Conservation (phyloP, 1,140 invertebrate genomes). For the Drosophila yakuba region DNA sequence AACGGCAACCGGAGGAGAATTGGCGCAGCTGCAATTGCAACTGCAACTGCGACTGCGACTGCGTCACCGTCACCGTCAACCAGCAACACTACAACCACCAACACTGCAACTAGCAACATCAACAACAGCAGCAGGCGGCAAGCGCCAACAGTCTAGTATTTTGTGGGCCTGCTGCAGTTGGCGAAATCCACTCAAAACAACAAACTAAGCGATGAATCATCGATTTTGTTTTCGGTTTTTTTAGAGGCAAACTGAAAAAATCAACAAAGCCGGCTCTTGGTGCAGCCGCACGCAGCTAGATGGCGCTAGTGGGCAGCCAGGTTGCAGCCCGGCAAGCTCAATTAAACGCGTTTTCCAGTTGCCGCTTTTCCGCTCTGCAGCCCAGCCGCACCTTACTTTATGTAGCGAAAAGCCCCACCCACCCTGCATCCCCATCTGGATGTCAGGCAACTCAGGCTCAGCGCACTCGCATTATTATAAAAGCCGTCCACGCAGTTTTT, state of each 20-base stretch:
- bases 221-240: slow-evolving; percentile 50
- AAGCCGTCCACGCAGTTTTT: slow-evolving; percentile 80
- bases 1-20: slow-evolving; percentile 66
- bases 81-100: slow-evolving; percentile 47
- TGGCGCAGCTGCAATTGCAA: slow-evolving; percentile 74
- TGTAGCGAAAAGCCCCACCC: slow-evolving; percentile 43
- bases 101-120: slow-evolving; percentile 42
- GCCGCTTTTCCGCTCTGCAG: slow-evolving; percentile 63
- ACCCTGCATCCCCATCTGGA: slow-evolving; percentile 13
- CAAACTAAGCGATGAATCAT: slow-evolving; percentile 76
- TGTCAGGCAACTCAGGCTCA: background rate
- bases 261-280: slow-evolving; percentile 56
- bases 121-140: slow-evolving; percentile 62
- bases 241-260: slow-evolving; percentile 40
- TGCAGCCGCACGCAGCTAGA: slow-evolving; percentile 73
- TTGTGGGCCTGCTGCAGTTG: slow-evolving; percentile 48
- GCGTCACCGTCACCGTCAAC: slow-evolving; percentile 67
- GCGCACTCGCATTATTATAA: slow-evolving; percentile 72
- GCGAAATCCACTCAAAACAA: slow-evolving; percentile 73
- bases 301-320: slow-evolving; percentile 75
- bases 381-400: slow-evolving; percentile 76
- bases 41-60: slow-evolving; percentile 34
- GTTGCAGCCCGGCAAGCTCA: slow-evolving; percentile 49
- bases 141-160: slow-evolving; percentile 74
- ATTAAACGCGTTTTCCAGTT: slow-evolving; percentile 77